Conservation (phyloP, 2,888 invertebrate genomes). For the Vesta saturnalis region DNA sequence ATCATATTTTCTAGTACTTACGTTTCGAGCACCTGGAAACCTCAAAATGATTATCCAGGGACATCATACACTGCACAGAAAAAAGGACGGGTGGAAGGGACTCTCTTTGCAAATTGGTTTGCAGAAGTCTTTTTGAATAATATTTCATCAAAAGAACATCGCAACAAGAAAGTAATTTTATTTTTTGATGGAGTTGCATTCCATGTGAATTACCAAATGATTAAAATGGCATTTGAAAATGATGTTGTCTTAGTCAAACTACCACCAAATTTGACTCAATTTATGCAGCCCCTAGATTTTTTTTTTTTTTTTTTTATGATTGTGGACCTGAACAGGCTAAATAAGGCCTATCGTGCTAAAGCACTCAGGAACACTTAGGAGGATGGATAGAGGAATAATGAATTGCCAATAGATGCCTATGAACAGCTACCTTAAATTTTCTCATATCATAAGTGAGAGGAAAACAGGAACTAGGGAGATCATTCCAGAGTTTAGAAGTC, state of each 20-base stretch:
- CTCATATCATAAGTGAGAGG: no score
- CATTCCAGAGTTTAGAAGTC: no score
- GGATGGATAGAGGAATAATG: no score
- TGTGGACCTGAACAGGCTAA: no score
- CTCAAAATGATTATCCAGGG: background rate
- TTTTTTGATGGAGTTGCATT: constrained; percentile 10
- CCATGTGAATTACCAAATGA: background rate
- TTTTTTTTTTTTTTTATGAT: no score
- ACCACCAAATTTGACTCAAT: background rate
- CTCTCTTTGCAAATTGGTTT: background rate
- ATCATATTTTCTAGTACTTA: background rate
- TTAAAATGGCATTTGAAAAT: background rate
- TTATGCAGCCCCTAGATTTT: background rate
- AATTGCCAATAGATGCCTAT: no score
- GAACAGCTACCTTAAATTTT: no score
- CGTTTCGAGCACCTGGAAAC: background rate
- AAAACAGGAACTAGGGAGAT: no score
- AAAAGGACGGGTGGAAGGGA: background rate
- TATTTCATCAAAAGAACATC: background rate
- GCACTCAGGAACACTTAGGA: no score
- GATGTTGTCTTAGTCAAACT: background rate
- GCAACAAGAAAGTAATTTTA: background rate
- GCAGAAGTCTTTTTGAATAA: background rate
- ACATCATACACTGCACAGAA: background rate
- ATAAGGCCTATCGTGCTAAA: no score